Conservation (phyloP, 2,888 invertebrate genomes). For the Polymixis flavicincta region DNA sequence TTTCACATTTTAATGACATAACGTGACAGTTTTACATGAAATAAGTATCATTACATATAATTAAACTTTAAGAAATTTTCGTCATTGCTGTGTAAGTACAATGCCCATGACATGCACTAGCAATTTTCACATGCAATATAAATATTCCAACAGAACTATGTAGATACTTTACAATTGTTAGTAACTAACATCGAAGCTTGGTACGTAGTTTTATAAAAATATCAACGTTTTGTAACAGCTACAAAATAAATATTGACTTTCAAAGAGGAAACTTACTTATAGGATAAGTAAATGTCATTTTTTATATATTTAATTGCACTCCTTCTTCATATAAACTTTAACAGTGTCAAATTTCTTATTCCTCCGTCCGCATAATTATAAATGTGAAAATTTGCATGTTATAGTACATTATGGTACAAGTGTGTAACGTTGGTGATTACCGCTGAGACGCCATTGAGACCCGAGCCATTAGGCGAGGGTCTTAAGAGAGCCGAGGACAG, state of each 20-base stretch:
- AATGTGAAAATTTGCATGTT: too few species aligned
- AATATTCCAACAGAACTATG: constrained; percentile 22
- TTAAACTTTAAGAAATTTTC: constrained; percentile 59
- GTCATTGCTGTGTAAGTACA: constrained; percentile 50
- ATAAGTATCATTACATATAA: constrained; percentile 63
- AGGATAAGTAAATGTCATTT: not conserved
- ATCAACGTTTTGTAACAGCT: too few species aligned
- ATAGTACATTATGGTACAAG: too few species aligned
- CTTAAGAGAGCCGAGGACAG: too few species aligned
- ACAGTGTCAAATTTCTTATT: too few species aligned
- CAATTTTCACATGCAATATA: constrained; percentile 52
- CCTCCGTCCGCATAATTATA: too few species aligned
- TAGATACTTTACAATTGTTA: not conserved
- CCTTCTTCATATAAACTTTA: too few species aligned
- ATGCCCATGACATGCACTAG: constrained; percentile 42
- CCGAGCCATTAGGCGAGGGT: too few species aligned
- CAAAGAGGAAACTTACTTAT: not conserved
- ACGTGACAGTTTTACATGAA: constrained; percentile 67
- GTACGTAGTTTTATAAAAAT: not conserved
- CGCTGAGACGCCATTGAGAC: too few species aligned
- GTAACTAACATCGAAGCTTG: not conserved
- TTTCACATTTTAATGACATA: constrained; percentile 72
- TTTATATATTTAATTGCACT: too few species aligned
- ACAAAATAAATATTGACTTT: not conserved
- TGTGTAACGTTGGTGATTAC: too few species aligned